Base-by-base conservation (phyloP, 2,888 invertebrate genomes). In the Carpatolechia fugitivella region DNA sequence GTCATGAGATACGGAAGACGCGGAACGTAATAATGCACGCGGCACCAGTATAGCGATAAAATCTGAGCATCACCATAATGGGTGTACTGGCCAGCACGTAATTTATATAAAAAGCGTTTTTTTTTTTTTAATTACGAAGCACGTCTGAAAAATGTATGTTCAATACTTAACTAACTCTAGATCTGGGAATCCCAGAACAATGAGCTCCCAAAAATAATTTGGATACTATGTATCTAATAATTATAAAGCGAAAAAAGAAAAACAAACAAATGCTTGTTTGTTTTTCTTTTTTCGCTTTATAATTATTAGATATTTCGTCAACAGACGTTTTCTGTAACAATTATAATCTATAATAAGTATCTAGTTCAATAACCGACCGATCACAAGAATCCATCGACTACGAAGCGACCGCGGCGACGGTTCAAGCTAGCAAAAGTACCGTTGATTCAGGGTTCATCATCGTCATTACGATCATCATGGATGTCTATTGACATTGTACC, bases 141-240 rank as follows among this genome's bases (percentile, higher is more conserved):
- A n/a, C n/a, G n/a, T n/a, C n/a, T 18, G 20, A 41, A 20, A 33
- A 36, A 16, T 50, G 50, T 53, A 36, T 44, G 50, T 44, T 53
- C 18, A 18, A 48, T 24, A 41, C 36, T 16, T 14, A 24, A 41
- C 24, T 24, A 44, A n/a, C n/a, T n/a, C n/a, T 50, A 53, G 36
- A 54, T 57, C 54, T 38, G 51, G 56, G 56, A 54, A 54, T 35
- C 24, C 14, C 16, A 31, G 54, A 36, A 35, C 56, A 51, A 51
- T 51, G 54, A 54, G 54, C 56, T 51, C 50, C 47, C 56, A 54
- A 57, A 55, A 56, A 36, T 13, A 24, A 41, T 57, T 57, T 16
- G 40, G 18, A 47, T 51, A 33, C 2, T 51, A 47, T 54, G 16
- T 41, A 56, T 44, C 46, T 46, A 35, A 33, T 3, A 3, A n/a